Conservation (phyloP, 2,888 invertebrate species). For the Drosophila mulleri region DNA sequence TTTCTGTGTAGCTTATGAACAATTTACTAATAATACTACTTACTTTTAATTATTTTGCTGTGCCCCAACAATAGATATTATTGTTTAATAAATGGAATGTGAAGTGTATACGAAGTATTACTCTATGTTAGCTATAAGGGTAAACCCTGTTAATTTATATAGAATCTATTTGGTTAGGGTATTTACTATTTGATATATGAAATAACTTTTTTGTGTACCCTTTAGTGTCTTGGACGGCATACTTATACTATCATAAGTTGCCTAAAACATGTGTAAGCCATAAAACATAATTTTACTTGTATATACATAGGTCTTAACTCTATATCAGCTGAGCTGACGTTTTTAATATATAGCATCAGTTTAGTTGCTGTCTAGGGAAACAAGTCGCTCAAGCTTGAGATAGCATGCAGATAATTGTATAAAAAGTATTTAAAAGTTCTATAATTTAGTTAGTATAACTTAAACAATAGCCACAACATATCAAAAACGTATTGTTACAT, state of each 20-base stretch:
- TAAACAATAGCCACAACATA: background rate
- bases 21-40: slow-evolving; percentile 2
- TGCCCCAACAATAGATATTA: background rate
- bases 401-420: background rate
- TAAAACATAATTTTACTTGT: background rate
- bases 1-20: background rate
- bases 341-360: background rate
- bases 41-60: background rate
- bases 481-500: too few species aligned
- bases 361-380: background rate
- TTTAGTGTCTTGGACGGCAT: background rate
- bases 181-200: background rate
- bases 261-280: background rate
- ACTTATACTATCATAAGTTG: background rate
- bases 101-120: background rate
- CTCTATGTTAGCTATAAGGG: too few species aligned
- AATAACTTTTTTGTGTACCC: background rate
- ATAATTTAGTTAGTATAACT: background rate
- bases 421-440: background rate
- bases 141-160: too few species aligned
- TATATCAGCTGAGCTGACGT: background rate
- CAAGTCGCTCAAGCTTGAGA: background rate
- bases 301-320: background rate
- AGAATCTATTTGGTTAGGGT: background rate
- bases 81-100: background rate